These are phyloP conservation scores for Dicaeum eximium DNA, from an alignment of 2,113 vertebrate species.

Conservation along the genomic window DNA sequence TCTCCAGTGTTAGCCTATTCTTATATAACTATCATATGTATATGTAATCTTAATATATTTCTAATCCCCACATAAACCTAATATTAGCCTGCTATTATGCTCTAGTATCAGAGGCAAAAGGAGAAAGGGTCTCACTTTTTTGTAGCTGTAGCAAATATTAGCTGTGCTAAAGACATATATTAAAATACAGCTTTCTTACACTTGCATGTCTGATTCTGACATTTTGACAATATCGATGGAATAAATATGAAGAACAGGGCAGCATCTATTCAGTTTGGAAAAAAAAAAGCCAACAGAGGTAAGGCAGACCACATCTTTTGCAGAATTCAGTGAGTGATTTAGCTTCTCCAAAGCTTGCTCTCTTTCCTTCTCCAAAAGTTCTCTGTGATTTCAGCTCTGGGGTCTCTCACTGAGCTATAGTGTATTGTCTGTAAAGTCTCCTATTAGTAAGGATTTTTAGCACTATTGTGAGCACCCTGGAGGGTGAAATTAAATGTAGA, in stretches of 20 bases:
- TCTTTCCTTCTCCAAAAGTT: neutral
- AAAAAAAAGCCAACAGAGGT: neutral
- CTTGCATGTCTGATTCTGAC: neutral
- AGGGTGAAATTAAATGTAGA: slow-evolving; percentile 48
- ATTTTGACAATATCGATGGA: neutral
- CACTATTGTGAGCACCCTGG: neutral
- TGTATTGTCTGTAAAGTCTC: neutral
- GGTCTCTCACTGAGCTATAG: neutral
- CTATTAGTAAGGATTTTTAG: slow-evolving; percentile 33
- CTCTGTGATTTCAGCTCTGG: neutral
- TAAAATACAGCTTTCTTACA: neutral
- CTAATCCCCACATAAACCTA: neutral
- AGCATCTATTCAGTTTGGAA: neutral
- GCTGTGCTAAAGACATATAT: neutral
- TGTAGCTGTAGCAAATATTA: neutral
- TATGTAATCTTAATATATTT: neutral
- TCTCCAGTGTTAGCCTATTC: neutral
- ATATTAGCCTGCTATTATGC: neutral
- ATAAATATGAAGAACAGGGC: neutral
- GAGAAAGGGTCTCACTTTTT: neutral
- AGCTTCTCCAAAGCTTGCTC: neutral
- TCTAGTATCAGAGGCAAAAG: neutral
- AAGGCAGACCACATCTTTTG: neutral
- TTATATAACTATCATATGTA: neutral
- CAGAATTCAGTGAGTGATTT: neutral